These are phyloP conservation scores for Drosophila conformis DNA, from an alignment of 2,888 invertebrate species.

Conservation along the genomic window DNA sequence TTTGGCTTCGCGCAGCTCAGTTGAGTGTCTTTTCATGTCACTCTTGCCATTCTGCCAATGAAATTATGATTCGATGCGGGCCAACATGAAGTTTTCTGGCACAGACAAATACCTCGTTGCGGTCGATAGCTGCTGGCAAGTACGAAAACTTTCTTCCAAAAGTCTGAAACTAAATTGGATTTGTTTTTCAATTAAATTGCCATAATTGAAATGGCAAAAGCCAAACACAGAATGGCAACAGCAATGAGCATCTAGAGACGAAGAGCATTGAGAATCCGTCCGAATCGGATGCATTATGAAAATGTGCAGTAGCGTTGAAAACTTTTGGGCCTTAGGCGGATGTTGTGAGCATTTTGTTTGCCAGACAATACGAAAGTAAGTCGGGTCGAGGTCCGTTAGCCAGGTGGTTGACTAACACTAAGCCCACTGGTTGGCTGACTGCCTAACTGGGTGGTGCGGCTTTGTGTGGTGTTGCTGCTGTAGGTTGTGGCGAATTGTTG, in stretches of 20 bases:
- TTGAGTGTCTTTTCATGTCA: conserved; percentile 28
- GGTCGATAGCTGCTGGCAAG: conserved; percentile 17
- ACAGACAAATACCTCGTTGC: conserved; percentile 2
- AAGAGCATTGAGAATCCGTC: conserved; percentile 3
- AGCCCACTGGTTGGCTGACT: background rate
- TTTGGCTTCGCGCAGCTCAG: conserved; percentile 11
- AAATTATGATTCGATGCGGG: conserved; percentile 7
- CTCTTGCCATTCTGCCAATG: conserved; percentile 1
- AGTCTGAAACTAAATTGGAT: conserved; percentile 61
- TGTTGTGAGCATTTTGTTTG: conserved; percentile 49
- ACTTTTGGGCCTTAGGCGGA: conserved; percentile 50
- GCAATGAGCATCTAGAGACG: conserved; percentile 13
- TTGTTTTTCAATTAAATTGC: conserved; percentile 72
- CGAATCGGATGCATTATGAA: conserved; percentile 56
- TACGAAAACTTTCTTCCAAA: conserved; percentile 48
- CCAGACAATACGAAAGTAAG: conserved; percentile 37
- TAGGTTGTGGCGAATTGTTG: conserved; percentile 22
- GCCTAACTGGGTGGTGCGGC: background rate
- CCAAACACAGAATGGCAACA: conserved; percentile 28
- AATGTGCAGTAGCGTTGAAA: conserved; percentile 50
- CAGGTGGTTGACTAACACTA: conserved; percentile 50
- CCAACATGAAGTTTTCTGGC: conserved; percentile 11
- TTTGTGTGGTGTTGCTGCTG: background rate
- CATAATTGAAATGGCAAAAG: conserved; percentile 57
- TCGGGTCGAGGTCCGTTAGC: conserved; percentile 37